Conservation (phyloP, 1,140 invertebrate species). For the Macrostomum lignano region DNA sequence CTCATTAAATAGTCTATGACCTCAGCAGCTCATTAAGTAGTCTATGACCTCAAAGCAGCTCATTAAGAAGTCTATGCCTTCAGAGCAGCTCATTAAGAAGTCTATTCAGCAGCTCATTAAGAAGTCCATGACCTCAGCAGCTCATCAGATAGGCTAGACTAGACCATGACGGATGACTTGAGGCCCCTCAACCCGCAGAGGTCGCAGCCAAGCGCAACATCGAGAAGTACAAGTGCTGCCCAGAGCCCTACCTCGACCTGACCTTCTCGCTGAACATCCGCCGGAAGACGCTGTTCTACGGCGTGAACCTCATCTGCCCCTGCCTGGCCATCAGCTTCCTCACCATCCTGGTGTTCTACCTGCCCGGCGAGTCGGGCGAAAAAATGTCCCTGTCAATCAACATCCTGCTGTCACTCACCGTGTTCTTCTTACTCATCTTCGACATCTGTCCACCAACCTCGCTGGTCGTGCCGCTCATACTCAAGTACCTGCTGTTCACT, state of each 20-base stretch:
- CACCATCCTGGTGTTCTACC: constrained; percentile 82
- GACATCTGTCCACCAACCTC: constrained; percentile 94
- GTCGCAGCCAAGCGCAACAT: constrained; percentile 11
- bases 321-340: constrained; percentile 47
- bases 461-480: constrained; percentile 1
- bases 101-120: no score
- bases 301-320: constrained; percentile 27
- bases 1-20: no score
- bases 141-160: no score
- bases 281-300: constrained; percentile 26
- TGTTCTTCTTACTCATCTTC: constrained; percentile 90
- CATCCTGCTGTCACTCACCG: constrained; percentile 89
- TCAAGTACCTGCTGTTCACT: constrained; percentile 4
- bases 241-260: constrained; percentile 22
- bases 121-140: no score
- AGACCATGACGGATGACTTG: no score
- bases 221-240: constrained; percentile 16
- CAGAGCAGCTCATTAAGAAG: no score
- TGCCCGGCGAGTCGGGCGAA: constrained; percentile 86
- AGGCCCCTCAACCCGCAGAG: no score
- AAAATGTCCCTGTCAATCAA: constrained; percentile 94
- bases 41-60: no score
- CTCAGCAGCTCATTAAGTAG: no score
- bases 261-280: constrained; percentile 23
- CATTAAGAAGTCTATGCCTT: no score